Evolutionary conservation across 2,113 vertebrate species (phyloP), one percentile per base, ranked within the genome.

Genomic region (Brachypodius melanocephalos): DNA sequence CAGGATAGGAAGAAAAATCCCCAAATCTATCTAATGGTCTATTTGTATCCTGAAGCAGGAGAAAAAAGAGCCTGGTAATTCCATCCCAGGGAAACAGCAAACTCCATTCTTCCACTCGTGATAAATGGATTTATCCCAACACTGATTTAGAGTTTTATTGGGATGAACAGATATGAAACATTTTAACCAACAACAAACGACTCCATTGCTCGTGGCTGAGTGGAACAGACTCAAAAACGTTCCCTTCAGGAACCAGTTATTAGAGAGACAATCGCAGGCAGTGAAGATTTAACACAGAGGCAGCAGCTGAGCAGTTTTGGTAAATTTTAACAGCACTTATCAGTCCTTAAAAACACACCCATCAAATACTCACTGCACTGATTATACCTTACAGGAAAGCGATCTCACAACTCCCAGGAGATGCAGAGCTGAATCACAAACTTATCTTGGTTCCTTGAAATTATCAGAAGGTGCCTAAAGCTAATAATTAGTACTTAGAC

Each of bases 121-220:
- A 96, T 71, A 90, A 97, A 97, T 94, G 40, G 52, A 79, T 95
- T 79, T 92, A 91, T 43, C 16, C 32, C 87, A 87, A 46, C 78
- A 69, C 79, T 77, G 67, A 89, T 88, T 94, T 59, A 95, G 55
- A 91, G 32, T 12, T 32, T 89, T 57, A 29, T 1, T 87, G 74
- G 82, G 59, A 90, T 90, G 77, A 95, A 80, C 25, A 94, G 55
- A 95, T 59, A 80, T 59, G 34, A 93, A 93, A 11, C 68, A 77
- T 77, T 63, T 85, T 14, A 22, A 32, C 66, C 52, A 90, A 46
- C 46, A 76, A 87, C 46, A 89, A 96, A 91, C 13, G 20, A 42
- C n/a, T 91, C n/a, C 74, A 29, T 61, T 68, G n/a, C 66, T 83
- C 43, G 93, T 85, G 76, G 91, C 79, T 71, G 96, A 90, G 69